Evolutionary conservation across 2,113 vertebrate genomes (phyloP), one percentile per base, ranked within the genome.

Genomic region (Uropsilus gracilis): DNA sequence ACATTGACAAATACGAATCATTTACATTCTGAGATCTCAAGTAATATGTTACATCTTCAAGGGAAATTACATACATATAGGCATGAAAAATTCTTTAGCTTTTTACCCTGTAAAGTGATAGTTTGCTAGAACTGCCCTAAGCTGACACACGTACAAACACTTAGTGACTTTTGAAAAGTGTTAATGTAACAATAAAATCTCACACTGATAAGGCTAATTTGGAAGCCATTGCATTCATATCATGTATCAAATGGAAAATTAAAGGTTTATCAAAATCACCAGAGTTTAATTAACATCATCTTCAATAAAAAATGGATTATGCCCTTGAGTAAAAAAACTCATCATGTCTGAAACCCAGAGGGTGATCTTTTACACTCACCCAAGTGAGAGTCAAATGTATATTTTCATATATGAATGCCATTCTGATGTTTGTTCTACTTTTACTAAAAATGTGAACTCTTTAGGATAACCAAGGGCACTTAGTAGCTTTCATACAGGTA

Each of bases 391-490:
- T 26, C 94, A 92, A 89, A 92, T 75, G 8, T n/a, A 94, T 32
- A 59, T 57, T 96, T 95, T 94, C 55, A 95, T 88, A 89, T 86
- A 48, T 53, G 7, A 93, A 93, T 94, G 75, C 46, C 88, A 87
- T 96, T 86, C 12, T 92, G 37, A 88, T 59, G 86, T 34, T 92
- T 30, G 12, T 4, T 18, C 78, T 94, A 96, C 55, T 71, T 96
- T 81, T 76, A 12, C 69, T 87, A 76, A 93, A 95, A 94, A 55
- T 63, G 81, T 90, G 92, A 96, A 77, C 37, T 97, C 55, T 86
- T 86, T 96, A 89, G 71, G 89, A 88, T 96, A 95, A 93, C 77
- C 77, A 97, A 97, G 80, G 89, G 17, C 76, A 97, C 5, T 92
- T 53, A 57, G 39, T 13, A 93, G 48, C 90, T 96, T 98, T 13